phyloP scores from a whole-genome alignment of 2,113 vertebrate genomes.

The Misgurnus mizolepis region DNA sequence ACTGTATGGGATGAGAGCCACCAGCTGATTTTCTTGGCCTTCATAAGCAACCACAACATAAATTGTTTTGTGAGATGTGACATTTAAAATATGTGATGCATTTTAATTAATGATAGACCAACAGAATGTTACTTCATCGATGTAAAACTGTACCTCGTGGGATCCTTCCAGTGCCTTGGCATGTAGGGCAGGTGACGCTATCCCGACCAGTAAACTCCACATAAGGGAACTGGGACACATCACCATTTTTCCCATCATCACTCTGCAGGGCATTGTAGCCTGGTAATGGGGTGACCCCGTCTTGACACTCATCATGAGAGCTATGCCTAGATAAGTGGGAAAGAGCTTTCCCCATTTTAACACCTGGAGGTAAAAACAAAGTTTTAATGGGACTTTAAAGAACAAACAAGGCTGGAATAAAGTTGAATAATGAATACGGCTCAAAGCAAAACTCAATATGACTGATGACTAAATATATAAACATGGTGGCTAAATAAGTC shows the following conservation, averaged over 20 bases:
- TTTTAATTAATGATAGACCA: too few species aligned
- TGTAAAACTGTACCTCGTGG: conserved; percentile 82
- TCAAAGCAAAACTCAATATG: too few species aligned
- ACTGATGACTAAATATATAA: too few species aligned
- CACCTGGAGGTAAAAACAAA: conserved; percentile 9
- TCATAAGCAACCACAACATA: conserved; percentile 39
- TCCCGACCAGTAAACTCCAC: conserved; percentile 97
- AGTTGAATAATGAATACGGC: too few species aligned
- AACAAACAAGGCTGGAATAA: neutral
- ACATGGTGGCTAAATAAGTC: too few species aligned
- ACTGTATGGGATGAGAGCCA: conserved; percentile 98
- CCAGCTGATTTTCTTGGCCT: conserved; percentile 98
- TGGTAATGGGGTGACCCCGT: conserved; percentile 69
- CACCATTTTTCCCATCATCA: conserved; percentile 82
- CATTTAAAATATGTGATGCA: neutral
- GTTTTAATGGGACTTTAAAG: neutral
- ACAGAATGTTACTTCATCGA: neutral
- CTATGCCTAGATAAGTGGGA: conserved; percentile 82
- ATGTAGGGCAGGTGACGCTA: conserved; percentile 95
- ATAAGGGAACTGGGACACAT: conserved; percentile 97
- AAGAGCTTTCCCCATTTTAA: conserved; percentile 89
- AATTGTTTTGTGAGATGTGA: neutral
- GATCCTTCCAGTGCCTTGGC: conserved; percentile 96
- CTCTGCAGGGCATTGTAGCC: conserved; percentile 73
- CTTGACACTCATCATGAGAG: conserved; percentile 76